phyloP scores from a whole-genome alignment of 2,797 vertebrate species.

The Sebastolobus altivelis region DNA sequence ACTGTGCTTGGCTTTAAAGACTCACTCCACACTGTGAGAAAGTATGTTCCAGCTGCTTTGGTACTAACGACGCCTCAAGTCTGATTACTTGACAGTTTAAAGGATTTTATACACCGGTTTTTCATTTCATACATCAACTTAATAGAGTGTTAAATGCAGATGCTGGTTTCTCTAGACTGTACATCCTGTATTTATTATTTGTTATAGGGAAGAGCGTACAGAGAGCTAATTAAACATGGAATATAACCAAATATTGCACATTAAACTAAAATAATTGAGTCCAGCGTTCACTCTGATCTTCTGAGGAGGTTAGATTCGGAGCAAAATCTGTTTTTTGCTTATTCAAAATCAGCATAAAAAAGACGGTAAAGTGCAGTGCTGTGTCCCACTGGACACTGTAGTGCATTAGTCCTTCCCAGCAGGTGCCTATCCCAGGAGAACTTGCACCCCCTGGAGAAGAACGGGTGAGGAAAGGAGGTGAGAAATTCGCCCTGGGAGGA shows the following conservation, averaged over 20 bases:
- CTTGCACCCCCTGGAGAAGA: conserved; percentile 42
- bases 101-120: conserved; percentile 47
- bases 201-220: conserved; percentile 10
- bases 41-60: conserved; percentile 66
- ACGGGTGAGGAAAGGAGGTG: conserved; percentile 64
- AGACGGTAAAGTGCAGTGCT: background rate
- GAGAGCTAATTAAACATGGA: conserved; percentile 40
- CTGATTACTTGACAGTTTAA: conserved; percentile 63
- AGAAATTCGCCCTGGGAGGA: conserved; percentile 74
- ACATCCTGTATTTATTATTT: conserved; percentile 59
- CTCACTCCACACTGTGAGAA: conserved; percentile 70
- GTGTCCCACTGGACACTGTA: conserved; percentile 20
- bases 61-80: conserved; percentile 56
- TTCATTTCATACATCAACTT: conserved; percentile 60
- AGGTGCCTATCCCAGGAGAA: conserved; percentile 28
- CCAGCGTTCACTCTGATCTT: background rate
- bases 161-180: conserved; percentile 27
- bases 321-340: background rate
- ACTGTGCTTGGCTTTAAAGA: conserved; percentile 70
- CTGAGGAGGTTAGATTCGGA: background rate
- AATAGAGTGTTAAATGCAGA: conserved; percentile 64
- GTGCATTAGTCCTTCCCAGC: conserved; percentile 16
- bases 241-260: conserved; percentile 18
- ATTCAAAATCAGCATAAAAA: background rate
- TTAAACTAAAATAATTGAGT: conserved; percentile 10